Base-by-base conservation (phyloP, 2,888 invertebrate species). In the Clunio marinus region DNA sequence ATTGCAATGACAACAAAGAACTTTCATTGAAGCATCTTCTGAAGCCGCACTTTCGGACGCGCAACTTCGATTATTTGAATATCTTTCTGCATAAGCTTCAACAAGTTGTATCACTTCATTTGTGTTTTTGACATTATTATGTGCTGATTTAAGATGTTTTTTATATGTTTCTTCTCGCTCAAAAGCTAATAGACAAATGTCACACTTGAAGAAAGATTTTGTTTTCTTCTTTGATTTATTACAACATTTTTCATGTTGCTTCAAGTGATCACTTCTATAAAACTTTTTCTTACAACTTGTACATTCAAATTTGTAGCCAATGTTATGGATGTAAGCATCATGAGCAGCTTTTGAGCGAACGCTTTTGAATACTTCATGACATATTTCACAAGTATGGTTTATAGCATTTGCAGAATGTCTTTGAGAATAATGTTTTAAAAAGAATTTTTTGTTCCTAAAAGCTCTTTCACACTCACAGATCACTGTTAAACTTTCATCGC, bases 221-320 rank as follows among this genome's bases (percentile, higher is more conserved):
- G 8, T 20, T 1, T 8, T n/a, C 2, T n/a, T n/a, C 3, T 7
- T 4, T 4, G 27, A 4, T 2, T 20, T n/a, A 4, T 4, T 15
- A 22, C 57, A 57, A 15, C 1, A 25, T 15, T 57, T 57, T 20
- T 57, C 27, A 10, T 57, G 57, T 7, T 57, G 25, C 15, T 57
- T 57, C 25, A 24, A 57, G 27, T 27, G 57, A 57, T 57, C 57
- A 10, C 57, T 57, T 27, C 57, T 2, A 27, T 27, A 57, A 25
- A 57, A 57, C 4, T 57, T 57, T 22, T 27, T 57, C 5, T 25
- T 15, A 15, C 57, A 57, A n/a, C 2, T 25, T 3, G n/a, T 13
- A 22, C 57, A 57, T 27, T 5, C 13, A 57, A n/a, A 27, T n/a
- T 57, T 57, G 25, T 20, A 5, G 4, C 57, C 57, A 1, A 57